Conservation (phyloP, 2,113 vertebrate species). For the human region GRCh38 chr12:25366001-25366500, state of each 20-base stretch:
- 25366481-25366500: not conserved
- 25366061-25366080: not conserved
- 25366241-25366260: not conserved
- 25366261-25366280: not conserved
- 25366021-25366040: not conserved
- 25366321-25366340: not conserved
- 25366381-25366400: not conserved
- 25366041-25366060: slow-evolving; percentile 3
- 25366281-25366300: not conserved
- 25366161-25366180: not conserved
- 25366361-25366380: not conserved
- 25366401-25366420: not conserved
- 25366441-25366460: not conserved
- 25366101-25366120: slow-evolving; percentile 10
- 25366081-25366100: not conserved
- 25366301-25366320: not conserved
- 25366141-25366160: not conserved
- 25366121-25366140: not conserved
- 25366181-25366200: not conserved
- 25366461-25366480: not conserved
- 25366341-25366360: not conserved
- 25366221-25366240: not conserved
- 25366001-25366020: not conserved
- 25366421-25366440: not conserved
- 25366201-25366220: not conserved